These are phyloP conservation scores for Ooceraea biroi DNA, from an alignment of 1,140 invertebrate genomes.

Conservation along the genomic window DNA sequence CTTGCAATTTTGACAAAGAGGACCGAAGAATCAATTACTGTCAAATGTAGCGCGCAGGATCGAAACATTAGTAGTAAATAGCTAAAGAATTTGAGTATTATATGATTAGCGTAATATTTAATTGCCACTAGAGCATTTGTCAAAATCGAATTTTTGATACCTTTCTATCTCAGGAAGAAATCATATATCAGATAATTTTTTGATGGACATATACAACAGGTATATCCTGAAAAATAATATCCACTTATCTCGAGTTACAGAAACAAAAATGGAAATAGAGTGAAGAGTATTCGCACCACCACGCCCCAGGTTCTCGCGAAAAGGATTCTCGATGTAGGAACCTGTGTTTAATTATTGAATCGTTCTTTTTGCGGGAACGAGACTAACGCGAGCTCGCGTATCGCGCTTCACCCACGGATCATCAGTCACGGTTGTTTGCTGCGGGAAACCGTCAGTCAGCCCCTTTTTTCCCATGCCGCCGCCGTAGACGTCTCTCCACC, in stretches of 20 bases:
- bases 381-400: constrained; percentile 32
- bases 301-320: neutral
- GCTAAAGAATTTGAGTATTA: neutral
- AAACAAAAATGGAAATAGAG: neutral
- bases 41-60: neutral
- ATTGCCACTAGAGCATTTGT: no score
- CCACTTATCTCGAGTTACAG: neutral
- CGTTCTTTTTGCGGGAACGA: constrained; percentile 36
- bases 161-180: no score
- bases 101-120: neutral
- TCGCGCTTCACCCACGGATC: constrained; percentile 53
- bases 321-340: constrained; percentile 16
- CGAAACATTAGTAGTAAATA: neutral
- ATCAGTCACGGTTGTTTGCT: constrained; percentile 66
- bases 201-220: no score
- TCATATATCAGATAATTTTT: no score
- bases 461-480: constrained; percentile 29
- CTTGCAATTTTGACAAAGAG: constrained; percentile 1
- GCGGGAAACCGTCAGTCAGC: constrained; percentile 61
- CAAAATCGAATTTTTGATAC: no score
- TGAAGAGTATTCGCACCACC: neutral
- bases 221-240: neutral
- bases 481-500: constrained; percentile 44
- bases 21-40: no score
- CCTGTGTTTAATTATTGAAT: constrained; percentile 49